These are phyloP conservation scores for Choloepus didactylus DNA, from an alignment of 2,797 vertebrate species.

Conservation along the genomic window DNA sequence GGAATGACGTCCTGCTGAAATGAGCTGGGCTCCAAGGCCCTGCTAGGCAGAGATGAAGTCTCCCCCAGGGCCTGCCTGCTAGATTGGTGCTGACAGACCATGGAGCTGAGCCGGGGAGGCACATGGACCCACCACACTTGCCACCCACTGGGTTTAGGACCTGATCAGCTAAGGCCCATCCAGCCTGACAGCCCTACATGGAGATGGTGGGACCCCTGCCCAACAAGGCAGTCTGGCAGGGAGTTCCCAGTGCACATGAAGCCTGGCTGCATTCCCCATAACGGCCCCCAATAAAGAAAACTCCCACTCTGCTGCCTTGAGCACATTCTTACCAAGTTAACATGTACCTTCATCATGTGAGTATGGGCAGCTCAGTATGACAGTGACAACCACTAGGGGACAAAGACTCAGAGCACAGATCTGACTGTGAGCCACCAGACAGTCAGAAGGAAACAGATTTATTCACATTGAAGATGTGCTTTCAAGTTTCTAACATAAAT, in stretches of 20 bases:
- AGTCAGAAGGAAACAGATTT: not conserved
- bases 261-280: not conserved
- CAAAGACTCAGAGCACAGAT: not conserved
- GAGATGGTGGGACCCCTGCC: not conserved
- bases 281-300: not conserved
- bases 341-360: not conserved
- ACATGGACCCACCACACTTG: no score
- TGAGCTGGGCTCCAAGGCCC: not conserved
- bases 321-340: not conserved
- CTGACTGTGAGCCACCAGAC: not conserved
- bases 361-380: not conserved
- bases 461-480: not conserved
- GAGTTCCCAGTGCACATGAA: no score
- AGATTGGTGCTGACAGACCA: not conserved
- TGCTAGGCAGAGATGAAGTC: not conserved
- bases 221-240: rapidly evolving
- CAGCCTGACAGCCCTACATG: not conserved
- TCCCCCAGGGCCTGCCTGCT: not conserved
- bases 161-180: not conserved
- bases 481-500: not conserved
- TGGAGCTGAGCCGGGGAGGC: not conserved
- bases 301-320: not conserved
- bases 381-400: not conserved
- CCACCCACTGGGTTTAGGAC: not conserved
- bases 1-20: not conserved